phyloP scores from a whole-genome alignment of 2,113 vertebrate species.

The Pipa parva region DNA sequence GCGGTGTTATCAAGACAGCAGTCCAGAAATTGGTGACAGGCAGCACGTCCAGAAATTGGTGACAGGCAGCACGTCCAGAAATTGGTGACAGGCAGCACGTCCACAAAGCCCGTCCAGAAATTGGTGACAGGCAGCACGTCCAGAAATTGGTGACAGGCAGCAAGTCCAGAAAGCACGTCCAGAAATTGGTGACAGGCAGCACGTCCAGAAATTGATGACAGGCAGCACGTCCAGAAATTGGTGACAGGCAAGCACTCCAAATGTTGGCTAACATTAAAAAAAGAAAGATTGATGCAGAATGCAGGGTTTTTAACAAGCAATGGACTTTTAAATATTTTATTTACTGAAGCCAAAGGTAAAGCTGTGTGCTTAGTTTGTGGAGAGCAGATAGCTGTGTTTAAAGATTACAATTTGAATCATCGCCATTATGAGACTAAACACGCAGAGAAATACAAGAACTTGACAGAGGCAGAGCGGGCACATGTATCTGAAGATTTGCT shows the following conservation, averaged over 20 bases:
- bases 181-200: no score
- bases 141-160: no score
- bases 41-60: no score
- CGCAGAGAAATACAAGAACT: neutral
- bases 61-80: no score
- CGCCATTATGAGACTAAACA: neutral
- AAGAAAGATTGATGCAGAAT: neutral
- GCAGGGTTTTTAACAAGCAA: neutral
- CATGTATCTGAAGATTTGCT: neutral
- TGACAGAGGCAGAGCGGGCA: neutral
- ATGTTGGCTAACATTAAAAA: neutral
- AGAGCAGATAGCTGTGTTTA: conserved; percentile 2
- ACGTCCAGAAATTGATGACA: no score
- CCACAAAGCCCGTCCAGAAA: no score
- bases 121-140: no score
- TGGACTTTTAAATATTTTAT: conserved; percentile 10
- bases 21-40: no score
- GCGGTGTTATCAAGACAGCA: no score
- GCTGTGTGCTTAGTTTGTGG: conserved; percentile 7
- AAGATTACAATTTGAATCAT: conserved; percentile 4
- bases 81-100: no score
- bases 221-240: no score
- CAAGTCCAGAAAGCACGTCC: no score
- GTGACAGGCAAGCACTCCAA: neutral
- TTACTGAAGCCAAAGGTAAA: conserved; percentile 1